Base-by-base conservation (phyloP, 1,140 invertebrate species). In the Drosophila parabipectinata region DNA sequence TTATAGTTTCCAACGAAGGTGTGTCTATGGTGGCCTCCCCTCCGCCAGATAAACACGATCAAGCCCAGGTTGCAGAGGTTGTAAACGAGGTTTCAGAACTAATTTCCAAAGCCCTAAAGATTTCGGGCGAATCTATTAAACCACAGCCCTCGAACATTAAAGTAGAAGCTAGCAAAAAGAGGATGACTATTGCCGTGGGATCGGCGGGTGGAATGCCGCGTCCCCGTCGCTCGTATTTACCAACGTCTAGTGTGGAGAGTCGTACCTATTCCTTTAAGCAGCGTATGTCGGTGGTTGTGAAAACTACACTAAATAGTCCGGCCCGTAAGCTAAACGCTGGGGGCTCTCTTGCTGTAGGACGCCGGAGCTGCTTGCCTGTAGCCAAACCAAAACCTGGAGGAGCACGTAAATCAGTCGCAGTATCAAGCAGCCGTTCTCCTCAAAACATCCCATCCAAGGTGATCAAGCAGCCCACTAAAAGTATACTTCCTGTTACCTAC, bases 201-300 rank as follows among this genome's bases (percentile, higher is more conserved):
- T 39, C 47, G 50, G 18, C 54, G 59, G 34, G 54, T 8, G 9
- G 7, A 1, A 24, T 75, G 37, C 71, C 71, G 15, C 73, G 63
- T 6, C 61, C 67, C 44, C 75, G 79, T 0, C 79, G 72, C 60
- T 91, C 90, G 1, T 58, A 61, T 10, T 24, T 91, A 45, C 90
- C 89, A 3, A 72, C 76, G 21, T 45, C 50, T 34, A 59, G 32
- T 26, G 60, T 18, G 4, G 76, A 79, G 21, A 76, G 61, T 10
- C 66, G 83, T 28, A 58, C 59, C 12, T 69, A 73, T 18, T 59
- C 68, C 6, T 78, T 83, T n/a, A 89, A 85, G 15, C 82, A 90
- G 21, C 90, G 90, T 39, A 91, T 91, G 90, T 91, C 90, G 1
- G 72, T 91, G 0, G 77, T 91, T 9, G 90, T 91, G 0, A 91